Conservation (phyloP, 2,797 vertebrate species). For the Cryptoprocta ferox region DNA sequence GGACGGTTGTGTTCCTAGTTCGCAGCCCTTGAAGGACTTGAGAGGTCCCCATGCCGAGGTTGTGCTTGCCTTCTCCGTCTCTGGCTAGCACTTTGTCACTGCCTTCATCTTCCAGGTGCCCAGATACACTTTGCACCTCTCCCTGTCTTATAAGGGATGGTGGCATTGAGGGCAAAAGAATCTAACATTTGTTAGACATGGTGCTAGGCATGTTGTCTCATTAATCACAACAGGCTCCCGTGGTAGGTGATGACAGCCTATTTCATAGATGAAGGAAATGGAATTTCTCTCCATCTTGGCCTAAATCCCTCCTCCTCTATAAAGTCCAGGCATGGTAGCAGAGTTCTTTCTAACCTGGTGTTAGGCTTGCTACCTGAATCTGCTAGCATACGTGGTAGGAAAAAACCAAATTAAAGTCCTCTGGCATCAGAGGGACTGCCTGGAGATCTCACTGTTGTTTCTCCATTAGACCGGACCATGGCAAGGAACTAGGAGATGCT, state of each 20-base stretch:
- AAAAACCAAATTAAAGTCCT: not conserved
- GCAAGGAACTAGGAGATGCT: not conserved
- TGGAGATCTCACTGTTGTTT: not conserved
- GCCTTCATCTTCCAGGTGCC: not conserved
- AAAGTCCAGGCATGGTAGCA: not conserved
- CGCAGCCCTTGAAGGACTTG: not conserved
- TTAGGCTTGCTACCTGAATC: not conserved
- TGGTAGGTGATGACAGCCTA: not conserved
- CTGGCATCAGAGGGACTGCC: not conserved
- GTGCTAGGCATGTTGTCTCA: not conserved
- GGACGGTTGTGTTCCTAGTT: not conserved
- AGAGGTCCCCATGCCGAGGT: not conserved
- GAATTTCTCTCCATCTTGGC: not conserved
- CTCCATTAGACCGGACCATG: not conserved
- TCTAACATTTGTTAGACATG: not conserved
- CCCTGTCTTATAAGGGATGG: not conserved
- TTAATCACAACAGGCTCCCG: not conserved
- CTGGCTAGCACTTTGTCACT: not conserved
- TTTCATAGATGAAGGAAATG: not conserved
- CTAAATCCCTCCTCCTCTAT: not conserved
- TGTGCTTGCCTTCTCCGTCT: not conserved
- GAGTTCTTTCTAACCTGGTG: not conserved
- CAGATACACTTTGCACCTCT: not conserved
- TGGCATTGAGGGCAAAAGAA: not conserved
- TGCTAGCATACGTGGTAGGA: not conserved